These are phyloP conservation scores for Epinephelus awoara DNA, from an alignment of 2,797 vertebrate genomes.

Conservation along the genomic window DNA sequence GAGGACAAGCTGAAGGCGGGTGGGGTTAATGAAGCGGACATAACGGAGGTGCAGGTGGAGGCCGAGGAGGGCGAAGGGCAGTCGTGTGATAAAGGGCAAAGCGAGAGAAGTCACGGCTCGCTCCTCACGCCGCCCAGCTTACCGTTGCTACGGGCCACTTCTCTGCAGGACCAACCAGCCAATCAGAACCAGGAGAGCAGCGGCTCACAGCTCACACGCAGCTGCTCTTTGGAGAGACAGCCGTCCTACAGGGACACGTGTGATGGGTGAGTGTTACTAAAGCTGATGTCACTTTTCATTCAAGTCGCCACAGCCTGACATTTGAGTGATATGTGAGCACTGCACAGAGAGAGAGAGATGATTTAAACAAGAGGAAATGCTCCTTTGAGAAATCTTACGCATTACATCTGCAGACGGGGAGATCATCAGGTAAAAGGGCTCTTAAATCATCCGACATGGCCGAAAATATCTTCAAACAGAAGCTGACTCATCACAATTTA, in stretches of 20 bases:
- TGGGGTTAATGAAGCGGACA: conserved; percentile 54
- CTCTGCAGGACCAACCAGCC: conserved; percentile 86
- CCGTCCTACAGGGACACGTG: conserved; percentile 66
- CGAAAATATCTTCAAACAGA: conserved; percentile 46
- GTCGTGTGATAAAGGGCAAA: conserved; percentile 45
- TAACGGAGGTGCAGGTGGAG: conserved; percentile 61
- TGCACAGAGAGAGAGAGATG: not conserved
- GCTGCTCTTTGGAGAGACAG: conserved; percentile 84
- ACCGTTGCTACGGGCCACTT: conserved; percentile 85
- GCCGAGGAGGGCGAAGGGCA: conserved; percentile 63
- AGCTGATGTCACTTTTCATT: not conserved
- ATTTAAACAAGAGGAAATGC: not conserved
- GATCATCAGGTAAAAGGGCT: conserved; percentile 15
- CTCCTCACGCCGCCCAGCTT: conserved; percentile 77
- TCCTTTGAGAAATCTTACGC: not conserved
- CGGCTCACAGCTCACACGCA: conserved; percentile 74
- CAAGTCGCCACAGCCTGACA: not conserved
- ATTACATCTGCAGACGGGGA: not conserved
- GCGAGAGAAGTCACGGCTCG: conserved; percentile 48
- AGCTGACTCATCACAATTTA: conserved; percentile 56
- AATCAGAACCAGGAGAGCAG: conserved; percentile 64
- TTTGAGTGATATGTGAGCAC: not conserved
- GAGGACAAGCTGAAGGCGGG: conserved; percentile 48
- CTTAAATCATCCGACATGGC: conserved; percentile 39
- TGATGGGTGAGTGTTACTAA: conserved; percentile 72